A percentile compares a stretch with the other conserved stretches of the same genome.
Conservation (phyloP, 2,797 vertebrate species). For the Acanthurus lineatus region DNA sequence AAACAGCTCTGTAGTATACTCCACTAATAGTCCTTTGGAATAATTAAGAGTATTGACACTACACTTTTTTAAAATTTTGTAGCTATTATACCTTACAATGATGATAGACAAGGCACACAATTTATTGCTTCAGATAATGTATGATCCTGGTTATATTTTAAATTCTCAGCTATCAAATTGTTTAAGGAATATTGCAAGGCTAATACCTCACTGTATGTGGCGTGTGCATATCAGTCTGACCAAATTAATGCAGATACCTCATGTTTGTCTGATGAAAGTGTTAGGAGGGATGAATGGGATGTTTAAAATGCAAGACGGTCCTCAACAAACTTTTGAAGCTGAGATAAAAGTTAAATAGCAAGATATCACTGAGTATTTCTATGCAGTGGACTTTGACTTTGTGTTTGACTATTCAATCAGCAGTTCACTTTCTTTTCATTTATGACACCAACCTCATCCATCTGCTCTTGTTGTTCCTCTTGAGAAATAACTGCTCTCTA, state of each 20-base stretch:
- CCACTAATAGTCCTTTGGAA: background rate
- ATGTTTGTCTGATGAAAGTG: slow-evolving; percentile 30
- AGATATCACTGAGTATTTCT: background rate
- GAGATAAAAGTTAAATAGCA: background rate
- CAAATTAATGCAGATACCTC: background rate
- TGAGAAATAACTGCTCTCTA: slow-evolving; percentile 29
- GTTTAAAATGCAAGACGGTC: background rate
- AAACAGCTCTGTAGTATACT: background rate
- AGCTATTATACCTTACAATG: background rate
- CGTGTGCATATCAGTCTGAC: background rate
- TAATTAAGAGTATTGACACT: background rate
- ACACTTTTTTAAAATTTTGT: background rate
- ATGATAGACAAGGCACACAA: background rate
- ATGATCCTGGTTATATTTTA: background rate
- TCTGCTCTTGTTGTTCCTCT: slow-evolving; percentile 12
- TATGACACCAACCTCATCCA: background rate
- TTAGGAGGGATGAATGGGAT: background rate
- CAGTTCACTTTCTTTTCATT: background rate
- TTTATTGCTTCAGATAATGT: background rate
- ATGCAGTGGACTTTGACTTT: background rate
- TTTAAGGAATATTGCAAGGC: background rate
- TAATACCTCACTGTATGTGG: background rate
- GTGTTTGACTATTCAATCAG: background rate
- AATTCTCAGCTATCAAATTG: background rate
- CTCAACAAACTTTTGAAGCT: no score